Base-by-base conservation (phyloP, 2,797 vertebrate species). In the Enteromius mattozi region DNA sequence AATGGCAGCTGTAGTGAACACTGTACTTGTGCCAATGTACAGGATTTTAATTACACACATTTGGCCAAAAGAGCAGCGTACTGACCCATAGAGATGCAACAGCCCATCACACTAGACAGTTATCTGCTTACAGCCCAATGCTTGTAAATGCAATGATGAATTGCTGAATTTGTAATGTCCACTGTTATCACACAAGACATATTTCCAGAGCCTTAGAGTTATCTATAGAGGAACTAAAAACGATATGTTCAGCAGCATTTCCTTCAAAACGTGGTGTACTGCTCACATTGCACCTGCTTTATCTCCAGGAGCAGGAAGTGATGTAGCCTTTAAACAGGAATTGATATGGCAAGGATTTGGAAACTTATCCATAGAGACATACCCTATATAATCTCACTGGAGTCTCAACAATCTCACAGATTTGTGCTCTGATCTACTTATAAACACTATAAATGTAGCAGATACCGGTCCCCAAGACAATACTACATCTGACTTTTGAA, bases 11-110 rank as follows among this genome's bases (percentile, higher is more conserved):
- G 76, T 49, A 35, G 65, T 59, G 47, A 63, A 56, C 54, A 71
- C 54, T 30, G 24, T 51, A 74, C 75, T 76, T 76, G 59, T 69
- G 51, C 66, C 80, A 33, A 66, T 69, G 63, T 56, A 78, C 51
- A 78, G 9, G 49, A 74, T 35, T 86, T 85, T 83, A 84, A 85
- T 87, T 87, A 86, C 70, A 81, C 69, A 24, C 51, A 61, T 87
- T 79, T 83, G 74, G 71, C 42, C 72, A 78, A 59, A 47, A 54
- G 66, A 35, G 63, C 63, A 56, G 40, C 4, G 21, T 27, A 51
- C 56, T 70, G 59, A 69, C 45, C 42, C 35, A 17, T 37, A 72
- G 30, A 65, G 42, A 82, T 10, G 66, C 79, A 66, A 30, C 24
- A 79, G 30, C 24, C 47, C 13, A 79, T 42, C 35, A 56, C 61